phyloP scores from a whole-genome alignment of 2,888 invertebrate genomes.

The Odontocerum albicorne region DNA sequence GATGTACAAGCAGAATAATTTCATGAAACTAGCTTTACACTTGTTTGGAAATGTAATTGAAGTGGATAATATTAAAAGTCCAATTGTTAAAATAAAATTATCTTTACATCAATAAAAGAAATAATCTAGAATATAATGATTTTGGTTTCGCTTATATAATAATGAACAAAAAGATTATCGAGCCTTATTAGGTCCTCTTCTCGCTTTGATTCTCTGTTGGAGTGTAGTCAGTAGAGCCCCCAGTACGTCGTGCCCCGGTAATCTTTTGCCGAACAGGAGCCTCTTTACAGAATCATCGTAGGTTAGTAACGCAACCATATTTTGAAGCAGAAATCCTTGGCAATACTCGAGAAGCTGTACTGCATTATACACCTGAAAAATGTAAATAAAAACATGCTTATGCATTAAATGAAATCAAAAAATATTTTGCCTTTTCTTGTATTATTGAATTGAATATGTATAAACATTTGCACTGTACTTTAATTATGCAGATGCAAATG shows the following conservation, averaged over 20 bases:
- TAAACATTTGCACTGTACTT: no score
- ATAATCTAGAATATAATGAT: neutral
- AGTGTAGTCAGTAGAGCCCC: slow-evolving; percentile 78
- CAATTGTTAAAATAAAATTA: neutral
- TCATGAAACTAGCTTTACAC: no score
- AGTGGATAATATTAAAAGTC: slow-evolving; percentile 1
- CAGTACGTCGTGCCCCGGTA: slow-evolving; percentile 87
- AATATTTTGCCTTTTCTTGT: no score
- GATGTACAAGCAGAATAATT: no score
- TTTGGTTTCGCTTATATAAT: slow-evolving; percentile 15
- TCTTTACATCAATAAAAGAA: neutral
- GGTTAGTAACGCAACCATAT: slow-evolving; percentile 91
- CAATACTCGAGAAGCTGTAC: slow-evolving; percentile 85
- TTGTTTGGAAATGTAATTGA: no score
- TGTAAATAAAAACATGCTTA: no score
- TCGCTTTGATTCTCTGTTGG: slow-evolving; percentile 77
- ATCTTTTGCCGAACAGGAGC: slow-evolving; percentile 82
- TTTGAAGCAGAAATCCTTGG: slow-evolving; percentile 87
- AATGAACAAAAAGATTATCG: slow-evolving; percentile 14
- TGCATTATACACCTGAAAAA: slow-evolving; percentile 79
- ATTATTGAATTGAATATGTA: no score
- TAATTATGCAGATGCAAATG: no score
- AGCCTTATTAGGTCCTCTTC: slow-evolving; percentile 41
- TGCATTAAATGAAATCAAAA: no score
- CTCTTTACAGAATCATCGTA: slow-evolving; percentile 90